Evolutionary conservation across 1,140 invertebrate species (phyloP).

Genomic region (Saccostrea glomerata): DNA sequence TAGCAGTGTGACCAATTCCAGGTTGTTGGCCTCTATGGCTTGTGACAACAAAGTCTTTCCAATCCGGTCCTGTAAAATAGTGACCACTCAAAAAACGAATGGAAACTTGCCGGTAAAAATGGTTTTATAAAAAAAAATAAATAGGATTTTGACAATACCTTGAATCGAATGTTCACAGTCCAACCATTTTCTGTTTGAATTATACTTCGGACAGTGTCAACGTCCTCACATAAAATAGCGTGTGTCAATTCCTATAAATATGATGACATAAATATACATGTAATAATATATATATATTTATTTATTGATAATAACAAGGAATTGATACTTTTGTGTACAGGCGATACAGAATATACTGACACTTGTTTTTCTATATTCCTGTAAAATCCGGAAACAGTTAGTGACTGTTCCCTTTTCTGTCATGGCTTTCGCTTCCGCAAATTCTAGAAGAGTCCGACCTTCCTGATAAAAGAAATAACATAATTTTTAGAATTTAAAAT

Average conservation of each 20-base stretch:
- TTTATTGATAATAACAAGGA: too few relatives aligned
- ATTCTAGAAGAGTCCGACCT: slow-evolving; percentile 62
- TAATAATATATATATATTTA: too few relatives aligned
- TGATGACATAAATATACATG: not conserved
- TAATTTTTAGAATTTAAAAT: not conserved
- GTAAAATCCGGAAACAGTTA: slow-evolving; percentile 61
- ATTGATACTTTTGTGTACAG: not conserved
- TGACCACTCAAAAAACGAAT: too few relatives aligned
- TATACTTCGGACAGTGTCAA: slow-evolving; percentile 50
- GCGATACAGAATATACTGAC: slow-evolving; percentile 56
- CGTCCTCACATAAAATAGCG: slow-evolving; percentile 64
- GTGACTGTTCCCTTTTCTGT: slow-evolving; percentile 42
- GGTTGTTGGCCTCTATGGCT: slow-evolving; percentile 65
- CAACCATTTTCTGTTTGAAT: slow-evolving; percentile 56
- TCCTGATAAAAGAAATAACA: slow-evolving; percentile 55
- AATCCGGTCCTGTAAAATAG: slow-evolving; percentile 57
- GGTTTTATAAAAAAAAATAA: too few relatives aligned
- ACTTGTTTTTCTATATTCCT: slow-evolving; percentile 60
- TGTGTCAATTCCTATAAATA: slow-evolving; percentile 63
- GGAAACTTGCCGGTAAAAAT: too few relatives aligned
- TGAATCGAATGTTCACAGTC: slow-evolving; percentile 66
- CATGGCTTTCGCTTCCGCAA: slow-evolving; percentile 55
- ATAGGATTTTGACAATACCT: slow-evolving; percentile 46
- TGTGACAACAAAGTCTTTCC: slow-evolving; percentile 65
- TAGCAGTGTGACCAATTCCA: slow-evolving; percentile 62